Base-by-base conservation (phyloP, 1,140 invertebrate species). In the Chionoecetes opilio region DNA sequence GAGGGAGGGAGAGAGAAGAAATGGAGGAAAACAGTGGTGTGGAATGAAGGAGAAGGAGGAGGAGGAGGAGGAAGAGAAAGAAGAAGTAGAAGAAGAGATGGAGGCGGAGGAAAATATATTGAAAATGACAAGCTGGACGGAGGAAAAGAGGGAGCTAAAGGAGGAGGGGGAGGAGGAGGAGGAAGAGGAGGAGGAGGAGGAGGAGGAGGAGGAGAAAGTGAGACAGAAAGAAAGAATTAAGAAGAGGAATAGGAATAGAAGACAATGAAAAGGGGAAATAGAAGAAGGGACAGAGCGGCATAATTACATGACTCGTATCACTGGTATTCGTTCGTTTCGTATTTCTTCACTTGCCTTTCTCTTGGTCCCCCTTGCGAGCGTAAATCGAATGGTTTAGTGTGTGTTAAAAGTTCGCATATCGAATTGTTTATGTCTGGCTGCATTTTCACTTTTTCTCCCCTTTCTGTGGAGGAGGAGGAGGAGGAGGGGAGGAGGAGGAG, bases 381-480 rank as follows among this genome's bases (percentile, higher is more conserved):
- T 75, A 75, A 75, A 75, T 75, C 63, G 63, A 75, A n/a, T n/a
- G 63, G 63, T 75, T 75, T 75, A 75, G 63, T n/a, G 6, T 26
- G 63, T 75, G 63, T 26, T n/a, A 75, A 75, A 75, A 75, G 63
- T 75, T 75, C 63, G 63, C 63, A 75, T 75, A 75, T 75, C n/a
- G 63, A 75, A 75, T 75, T 75, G 63, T 75, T 75, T 75, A 75
- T 75, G 63, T 75, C 21, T 26, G 63, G 63, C 21, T 75, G 63
- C 63, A 75, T 75, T 75, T 75, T 11, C 63, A 75, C 21, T n/a
- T 75, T 75, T 75, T n/a, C 63, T 75, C 63, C 8, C 63, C 21
- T n/a, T 75, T 26, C 63, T 8, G 2, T 17, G 63, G n/a, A 26
- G 63, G n/a, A 26, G 63, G n/a, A 1, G 21, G n/a, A 26, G 63